Base-by-base conservation (phyloP, 2,113 vertebrate genomes). In the Lampris megalopsis region DNA sequence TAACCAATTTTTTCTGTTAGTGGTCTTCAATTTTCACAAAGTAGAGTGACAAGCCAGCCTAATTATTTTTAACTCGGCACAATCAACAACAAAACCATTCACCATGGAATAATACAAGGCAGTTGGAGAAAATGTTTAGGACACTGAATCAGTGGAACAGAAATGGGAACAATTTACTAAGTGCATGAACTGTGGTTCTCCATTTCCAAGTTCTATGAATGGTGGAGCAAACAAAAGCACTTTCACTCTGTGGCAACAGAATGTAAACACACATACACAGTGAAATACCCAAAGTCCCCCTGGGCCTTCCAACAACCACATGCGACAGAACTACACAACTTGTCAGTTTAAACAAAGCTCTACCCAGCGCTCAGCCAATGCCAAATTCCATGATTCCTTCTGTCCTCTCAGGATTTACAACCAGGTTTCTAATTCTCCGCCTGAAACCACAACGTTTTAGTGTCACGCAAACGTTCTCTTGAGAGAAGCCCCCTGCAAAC, bases 391-490 rank as follows among this genome's bases (percentile, higher is more conserved):
- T 79, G 74, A 83, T 86, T 81, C 78, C 73, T 85, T 81, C 57
- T 63, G 62, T 80, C 73, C 56, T 53, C 71, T 73, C 77, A 36
- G 80, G 73, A 81, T 87, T 70, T 77, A 77, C 80, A 85, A 83
- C 77, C 42, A 52, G 85, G 83, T 85, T 88, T 81, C 61, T 37
- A 83, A 87, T 77, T 68, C 59, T 63, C 41, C 70, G 5, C 68
- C 70, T 60, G 35, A 84, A 83, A 61, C 87, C 87, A 87, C 87
- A 86, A 83, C 53, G 78, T 68, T 73, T 24, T 53, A 82, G 54
- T 84, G 84, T 88, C 90, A 92, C 83, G 81, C 86, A 82, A 87
- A 80, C 78, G 63, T 69, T 81, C 79, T 86, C 80, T 79, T 70
- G 79, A 89, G 75, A 81, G 37, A 76, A 76, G 59, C 68, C 73